Percentiles rank a stretch among this genome's conserved stretches.
These are phyloP conservation scores for Macroteleia sp. DNA, from an alignment of 2,888 invertebrate genomes.

Conservation along the genomic window DNA sequence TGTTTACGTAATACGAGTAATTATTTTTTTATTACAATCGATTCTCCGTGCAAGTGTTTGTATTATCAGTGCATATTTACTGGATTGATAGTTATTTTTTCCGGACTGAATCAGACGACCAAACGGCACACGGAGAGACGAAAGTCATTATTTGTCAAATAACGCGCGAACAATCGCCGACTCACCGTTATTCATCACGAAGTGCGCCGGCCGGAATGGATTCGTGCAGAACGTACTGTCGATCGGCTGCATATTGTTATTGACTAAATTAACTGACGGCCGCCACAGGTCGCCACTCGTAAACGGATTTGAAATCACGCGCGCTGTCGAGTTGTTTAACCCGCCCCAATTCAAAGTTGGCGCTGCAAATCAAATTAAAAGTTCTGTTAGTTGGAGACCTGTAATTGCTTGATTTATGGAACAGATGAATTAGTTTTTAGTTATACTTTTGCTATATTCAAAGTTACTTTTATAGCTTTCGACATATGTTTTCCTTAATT, in stretches of 20 bases:
- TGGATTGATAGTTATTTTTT: too few relatives aligned
- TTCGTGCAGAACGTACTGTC: constrained; percentile 78
- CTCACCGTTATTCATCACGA: constrained; percentile 79
- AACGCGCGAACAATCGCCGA: constrained; percentile 15
- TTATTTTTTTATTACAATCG: constrained; percentile 1
- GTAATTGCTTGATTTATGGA: too few relatives aligned
- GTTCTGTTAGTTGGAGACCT: too few relatives aligned
- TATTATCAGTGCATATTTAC: too few relatives aligned
- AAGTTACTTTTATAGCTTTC: too few relatives aligned
- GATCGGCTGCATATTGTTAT: constrained; percentile 78
- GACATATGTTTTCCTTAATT: too few relatives aligned
- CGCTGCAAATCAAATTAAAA: too few relatives aligned
- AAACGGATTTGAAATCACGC: constrained; percentile 81
- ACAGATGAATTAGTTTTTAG: too few relatives aligned
- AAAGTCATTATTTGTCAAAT: constrained; percentile 34
- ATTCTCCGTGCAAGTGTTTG: constrained; percentile 20
- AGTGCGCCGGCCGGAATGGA: constrained; percentile 79
- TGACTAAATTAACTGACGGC: constrained; percentile 78
- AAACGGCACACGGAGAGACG: too few relatives aligned
- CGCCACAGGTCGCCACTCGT: constrained; percentile 77
- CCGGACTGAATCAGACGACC: too few relatives aligned
- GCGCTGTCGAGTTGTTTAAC: constrained; percentile 72
- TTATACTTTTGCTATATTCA: too few relatives aligned
- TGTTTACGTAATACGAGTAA: constrained; percentile 28
- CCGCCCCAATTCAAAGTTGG: constrained; percentile 75